Evolutionary conservation across 2,888 invertebrate genomes (phyloP), one percentile per base, ranked within the genome.

Genomic region (Epirrhoe alternata): DNA sequence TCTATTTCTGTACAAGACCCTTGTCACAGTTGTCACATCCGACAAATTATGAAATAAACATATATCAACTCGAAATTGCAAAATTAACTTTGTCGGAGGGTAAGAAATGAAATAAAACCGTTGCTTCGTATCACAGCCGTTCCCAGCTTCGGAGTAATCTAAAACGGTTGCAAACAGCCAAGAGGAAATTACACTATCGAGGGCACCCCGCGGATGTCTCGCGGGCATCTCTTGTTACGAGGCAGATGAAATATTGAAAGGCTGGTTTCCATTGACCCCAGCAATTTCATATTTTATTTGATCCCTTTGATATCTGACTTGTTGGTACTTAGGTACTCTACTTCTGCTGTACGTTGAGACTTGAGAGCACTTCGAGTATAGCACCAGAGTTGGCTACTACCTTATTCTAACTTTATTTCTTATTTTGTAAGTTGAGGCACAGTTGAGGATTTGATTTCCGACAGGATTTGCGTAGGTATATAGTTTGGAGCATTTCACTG

Each of bases 101-200:
- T 12, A 30, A 5, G 51, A 51, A 30, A 30, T 65, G 72, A 75
- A 77, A 77, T 77, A 71, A 73, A 75, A 75, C 72, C 61, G 75
- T 64, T 74, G 71, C 74, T 72, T 77, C 68, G 73, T 45, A 16
- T 35, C 76, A 64, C 74, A 54, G 62, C 66, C 64, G 68, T 76
- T 74, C 66, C 53, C 64, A 62, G 76, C 76, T 76, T 74, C 72
- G 72, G 77, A 72, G 75, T 77, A 81, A 81, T 79, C 75, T 77
- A 75, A 81, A 82, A 74, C 77, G 66, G 71, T 77, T 74, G 76
- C 76, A 72, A 79, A 75, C 71, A 67, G 74, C 80, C 49, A 73
- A 76, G 78, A 76, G 81, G 87, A 89, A 85, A 89, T 88, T 85
- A 82, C 81, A 79, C 81, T 82, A 85, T 85, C 81, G 68, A 83